Evolutionary conservation across 2,797 vertebrate species (phyloP).

Genomic region (Spinus olivaceus): DNA sequence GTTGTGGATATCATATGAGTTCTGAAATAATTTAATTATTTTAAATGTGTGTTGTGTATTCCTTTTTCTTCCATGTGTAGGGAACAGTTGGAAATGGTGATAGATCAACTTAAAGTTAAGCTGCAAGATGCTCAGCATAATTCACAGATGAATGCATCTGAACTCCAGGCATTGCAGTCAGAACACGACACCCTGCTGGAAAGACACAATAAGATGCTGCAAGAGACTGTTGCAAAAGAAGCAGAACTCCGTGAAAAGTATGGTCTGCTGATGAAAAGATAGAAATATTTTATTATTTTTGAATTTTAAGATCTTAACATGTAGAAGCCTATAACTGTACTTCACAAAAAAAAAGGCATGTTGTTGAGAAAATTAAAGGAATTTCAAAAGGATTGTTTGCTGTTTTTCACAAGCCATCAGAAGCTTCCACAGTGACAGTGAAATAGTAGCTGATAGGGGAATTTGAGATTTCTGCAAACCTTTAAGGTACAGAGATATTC

Average conservation of each 20-base stretch:
- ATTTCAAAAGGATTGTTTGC: neutral
- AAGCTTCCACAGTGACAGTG: neutral
- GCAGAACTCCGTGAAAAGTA: slow-evolving; percentile 95
- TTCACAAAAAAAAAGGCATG: neutral
- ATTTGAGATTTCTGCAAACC: neutral
- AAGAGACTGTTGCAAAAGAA: slow-evolving; percentile 91
- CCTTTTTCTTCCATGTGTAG: slow-evolving; percentile 62
- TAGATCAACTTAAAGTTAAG: slow-evolving; percentile 86
- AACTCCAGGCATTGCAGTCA: slow-evolving; percentile 87
- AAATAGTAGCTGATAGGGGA: neutral
- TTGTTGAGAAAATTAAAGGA: neutral
- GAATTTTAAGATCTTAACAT: neutral
- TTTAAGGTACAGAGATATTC: neutral
- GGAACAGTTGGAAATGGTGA: slow-evolving; percentile 83
- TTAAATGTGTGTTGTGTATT: neutral
- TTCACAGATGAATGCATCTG: slow-evolving; percentile 79
- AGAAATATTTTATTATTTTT: neutral
- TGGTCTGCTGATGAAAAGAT: neutral
- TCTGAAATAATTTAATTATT: neutral
- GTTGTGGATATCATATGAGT: neutral
- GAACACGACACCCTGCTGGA: slow-evolving; percentile 92
- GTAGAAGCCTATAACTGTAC: neutral
- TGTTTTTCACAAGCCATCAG: neutral
- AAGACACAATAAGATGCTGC: slow-evolving; percentile 95
- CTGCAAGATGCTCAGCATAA: slow-evolving; percentile 88